A percentile compares a stretch with the other conserved stretches of the same genome.
These are phyloP conservation scores for Rambutsinella grinnellia DNA, from an alignment of 2,888 invertebrate species.

Conservation along the genomic window DNA sequence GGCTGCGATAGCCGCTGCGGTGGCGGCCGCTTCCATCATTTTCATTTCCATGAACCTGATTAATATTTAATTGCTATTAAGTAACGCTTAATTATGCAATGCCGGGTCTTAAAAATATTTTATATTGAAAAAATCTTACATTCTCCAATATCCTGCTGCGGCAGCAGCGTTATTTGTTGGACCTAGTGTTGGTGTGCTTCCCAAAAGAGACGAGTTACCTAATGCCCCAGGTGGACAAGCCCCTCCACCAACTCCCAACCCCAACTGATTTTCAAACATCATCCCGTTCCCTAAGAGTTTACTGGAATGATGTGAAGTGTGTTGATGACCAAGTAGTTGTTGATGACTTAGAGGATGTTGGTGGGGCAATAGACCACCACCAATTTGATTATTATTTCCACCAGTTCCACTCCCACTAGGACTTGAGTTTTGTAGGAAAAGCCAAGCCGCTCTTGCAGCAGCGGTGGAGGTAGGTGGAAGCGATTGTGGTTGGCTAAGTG, in stretches of 20 bases:
- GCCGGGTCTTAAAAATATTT: background rate
- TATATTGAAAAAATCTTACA: slow-evolving; percentile 20
- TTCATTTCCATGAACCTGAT: slow-evolving; percentile 66
- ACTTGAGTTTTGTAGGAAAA: slow-evolving; percentile 33
- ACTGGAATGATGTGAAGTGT: slow-evolving; percentile 13
- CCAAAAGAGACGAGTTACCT: background rate
- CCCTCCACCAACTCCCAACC: background rate
- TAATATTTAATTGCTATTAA: background rate
- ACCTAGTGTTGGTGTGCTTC: background rate
- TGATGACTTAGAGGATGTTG: background rate
- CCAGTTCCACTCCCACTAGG: background rate
- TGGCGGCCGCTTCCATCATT: slow-evolving; percentile 65
- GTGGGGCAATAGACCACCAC: slow-evolving; percentile 1
- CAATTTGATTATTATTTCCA: background rate
- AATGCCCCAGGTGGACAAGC: background rate
- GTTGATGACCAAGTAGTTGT: background rate
- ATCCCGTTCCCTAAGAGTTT: slow-evolving; percentile 7
- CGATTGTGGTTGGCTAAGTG: background rate
- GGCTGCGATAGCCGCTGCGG: slow-evolving; percentile 63
- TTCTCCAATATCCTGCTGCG: slow-evolving; percentile 48
- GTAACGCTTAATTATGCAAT: background rate
- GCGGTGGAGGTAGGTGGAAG: slow-evolving; percentile 15
- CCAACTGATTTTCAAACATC: background rate
- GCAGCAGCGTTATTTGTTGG: slow-evolving; percentile 22
- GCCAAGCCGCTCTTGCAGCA: slow-evolving; percentile 36